Evolutionary conservation across 2,888 invertebrate genomes (phyloP), one percentile per base, ranked within the genome.

Genomic region (Microdon myrmicae): DNA sequence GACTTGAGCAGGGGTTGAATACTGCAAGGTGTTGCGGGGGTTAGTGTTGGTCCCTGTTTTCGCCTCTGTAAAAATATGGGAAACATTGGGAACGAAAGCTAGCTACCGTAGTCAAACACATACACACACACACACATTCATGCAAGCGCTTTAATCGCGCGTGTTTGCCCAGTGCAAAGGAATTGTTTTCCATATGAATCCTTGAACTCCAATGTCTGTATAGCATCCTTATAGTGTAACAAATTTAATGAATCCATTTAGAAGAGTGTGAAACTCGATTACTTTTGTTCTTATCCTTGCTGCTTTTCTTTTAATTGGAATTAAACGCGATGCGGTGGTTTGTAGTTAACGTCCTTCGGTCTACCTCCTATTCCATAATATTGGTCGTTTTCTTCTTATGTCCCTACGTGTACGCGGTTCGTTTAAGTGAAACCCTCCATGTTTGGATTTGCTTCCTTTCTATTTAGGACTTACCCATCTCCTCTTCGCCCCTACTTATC

Each of bases 171-270:
- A 37, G 56, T 61, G 41, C 56, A 17, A 49, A 13, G 34, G 17
- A 29, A 56, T 64, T 45, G 51, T 64, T n/a, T n/a, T 51, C 31
- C 41, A 58, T 9, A 41, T 22, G 39, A 49, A 51, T 58, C 64
- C 64, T 64, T 64, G 64, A 64, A 64, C 64, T 64, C 45, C 26
- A 32, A 51, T 64, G 58, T 49, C 64, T 58, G 51, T 64, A 64
- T 45, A 51, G 51, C 26, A 35, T 37, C 64, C 64, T 58, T 64
- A 64, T 45, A 51, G 51, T 22, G 31, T 37, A 51, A 32, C 48
- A 64, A 47, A 58, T 64, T 64, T 64, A 64, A 64, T 64, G 64
- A 64, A 58, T 58, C 64, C 45, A 64, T 58, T 64, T 64, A 64
- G n/a, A n/a, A 64, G 58, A 31, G 47, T 41, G 51, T 45, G 58